Evolutionary conservation across 1,140 invertebrate species (phyloP).

Genomic region (Chlorops oryzae): DNA sequence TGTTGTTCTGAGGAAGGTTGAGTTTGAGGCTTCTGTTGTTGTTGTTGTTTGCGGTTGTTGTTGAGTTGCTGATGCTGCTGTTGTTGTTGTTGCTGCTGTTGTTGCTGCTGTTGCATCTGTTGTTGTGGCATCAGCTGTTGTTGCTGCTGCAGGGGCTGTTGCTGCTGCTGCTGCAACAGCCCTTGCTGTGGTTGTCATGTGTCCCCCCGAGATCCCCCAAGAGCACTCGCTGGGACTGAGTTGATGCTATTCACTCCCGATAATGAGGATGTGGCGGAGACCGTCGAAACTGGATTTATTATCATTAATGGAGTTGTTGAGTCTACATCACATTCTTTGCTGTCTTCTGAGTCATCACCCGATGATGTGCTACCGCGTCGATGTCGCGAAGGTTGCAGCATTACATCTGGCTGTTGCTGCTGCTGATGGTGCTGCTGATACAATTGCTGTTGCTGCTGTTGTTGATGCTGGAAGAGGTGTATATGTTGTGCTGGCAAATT

Average conservation of each 20-base stretch:
- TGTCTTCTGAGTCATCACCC: conserved; percentile 43
- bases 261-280: neutral
- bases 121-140: conserved; percentile 22
- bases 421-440: conserved; percentile 18
- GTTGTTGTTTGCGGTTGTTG: neutral
- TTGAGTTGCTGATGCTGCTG: conserved; percentile 4
- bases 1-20: too few relatives aligned
- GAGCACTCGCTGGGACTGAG: conserved; percentile 42
- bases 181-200: conserved; percentile 46
- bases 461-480: conserved; percentile 1
- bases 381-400: conserved; percentile 24
- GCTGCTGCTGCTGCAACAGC: conserved; percentile 36
- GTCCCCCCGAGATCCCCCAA: conserved; percentile 40
- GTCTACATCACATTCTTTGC: conserved; percentile 43
- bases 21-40: neutral
- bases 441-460: conserved; percentile 16
- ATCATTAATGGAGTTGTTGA: conserved; percentile 14
- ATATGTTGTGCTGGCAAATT: conserved; percentile 1
- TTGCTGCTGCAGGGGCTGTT: conserved; percentile 15
- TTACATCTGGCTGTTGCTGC: conserved; percentile 15
- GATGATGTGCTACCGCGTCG: conserved; percentile 44
- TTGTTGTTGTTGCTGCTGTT: conserved; percentile 8
- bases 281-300: conserved; percentile 6
- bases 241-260: conserved; percentile 10
- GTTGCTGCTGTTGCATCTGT: conserved; percentile 23